These are phyloP conservation scores for Acrossocheilus fasciatus DNA, from an alignment of 2,797 vertebrate species.

Conservation along the genomic window DNA sequence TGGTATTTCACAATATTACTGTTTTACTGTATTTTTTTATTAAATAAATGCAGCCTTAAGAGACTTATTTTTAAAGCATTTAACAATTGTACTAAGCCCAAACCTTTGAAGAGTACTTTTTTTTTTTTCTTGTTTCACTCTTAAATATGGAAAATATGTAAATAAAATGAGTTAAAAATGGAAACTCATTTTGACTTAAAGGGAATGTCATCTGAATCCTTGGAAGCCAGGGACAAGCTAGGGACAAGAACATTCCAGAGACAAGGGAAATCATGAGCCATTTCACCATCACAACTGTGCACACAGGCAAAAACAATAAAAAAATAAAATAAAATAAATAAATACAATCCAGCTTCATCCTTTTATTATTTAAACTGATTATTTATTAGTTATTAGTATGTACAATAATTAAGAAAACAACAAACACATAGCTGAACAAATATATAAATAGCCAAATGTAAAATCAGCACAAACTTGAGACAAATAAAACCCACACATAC, in stretches of 20 bases:
- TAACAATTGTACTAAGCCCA: not conserved
- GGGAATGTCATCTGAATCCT: not conserved
- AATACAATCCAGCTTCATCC: not conserved
- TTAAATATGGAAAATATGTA: not conserved
- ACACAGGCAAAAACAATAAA: not conserved
- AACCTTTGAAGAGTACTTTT: not conserved
- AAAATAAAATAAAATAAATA: not conserved
- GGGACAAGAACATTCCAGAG: not conserved
- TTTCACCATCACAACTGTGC: not conserved
- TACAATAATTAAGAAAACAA: not conserved
- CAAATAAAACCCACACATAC: slow-evolving; percentile 21
- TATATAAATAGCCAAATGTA: slow-evolving; percentile 15
- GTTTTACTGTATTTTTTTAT: too few relatives aligned
- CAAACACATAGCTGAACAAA: slow-evolving; percentile 6
- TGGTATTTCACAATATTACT: too few relatives aligned
- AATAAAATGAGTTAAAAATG: not conserved
- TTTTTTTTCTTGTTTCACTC: not conserved
- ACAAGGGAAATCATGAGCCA: not conserved
- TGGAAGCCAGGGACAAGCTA: not conserved
- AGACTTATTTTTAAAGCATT: not conserved
- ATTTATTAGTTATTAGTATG: not conserved
- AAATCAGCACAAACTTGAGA: not conserved
- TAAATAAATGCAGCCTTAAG: too few relatives aligned
- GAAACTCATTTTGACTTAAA: not conserved
- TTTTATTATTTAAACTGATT: not conserved